Evolutionary conservation across 2,113 vertebrate genomes (phyloP).

Genomic region (Corynorhinus townsendii): DNA sequence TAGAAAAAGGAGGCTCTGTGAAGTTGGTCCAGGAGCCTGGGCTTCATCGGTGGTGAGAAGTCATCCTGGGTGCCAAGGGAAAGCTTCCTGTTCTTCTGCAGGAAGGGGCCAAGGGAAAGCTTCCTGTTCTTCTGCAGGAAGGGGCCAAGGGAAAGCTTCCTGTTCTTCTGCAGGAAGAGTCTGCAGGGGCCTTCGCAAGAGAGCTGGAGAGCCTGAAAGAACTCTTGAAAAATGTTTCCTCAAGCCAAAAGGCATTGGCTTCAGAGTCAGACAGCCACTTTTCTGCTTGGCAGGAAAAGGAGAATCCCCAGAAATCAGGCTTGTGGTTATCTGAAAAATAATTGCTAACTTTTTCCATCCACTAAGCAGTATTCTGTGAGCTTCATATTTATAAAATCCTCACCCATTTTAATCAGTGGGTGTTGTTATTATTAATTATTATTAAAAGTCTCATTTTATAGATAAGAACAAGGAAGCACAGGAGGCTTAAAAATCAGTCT

Average conservation of each 20-base stretch:
- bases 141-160: background rate
- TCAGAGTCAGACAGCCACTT: conserved; percentile 38
- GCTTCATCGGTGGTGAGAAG: conserved; percentile 13
- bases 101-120: no score
- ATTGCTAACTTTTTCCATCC: conserved; percentile 15
- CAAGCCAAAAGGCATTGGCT: conserved; percentile 47
- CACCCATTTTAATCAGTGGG: background rate
- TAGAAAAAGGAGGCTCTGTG: conserved; percentile 9
- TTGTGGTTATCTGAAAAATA: conserved; percentile 49
- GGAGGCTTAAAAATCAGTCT: background rate
- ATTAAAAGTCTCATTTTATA: background rate
- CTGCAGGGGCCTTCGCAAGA: background rate
- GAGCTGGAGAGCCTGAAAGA: background rate
- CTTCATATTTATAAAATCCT: background rate
- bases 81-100: no score
- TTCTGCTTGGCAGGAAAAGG: conserved; percentile 35
- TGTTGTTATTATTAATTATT: background rate
- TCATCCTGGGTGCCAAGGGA: no score
- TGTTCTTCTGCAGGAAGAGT: conserved; percentile 11
- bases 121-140: no score
- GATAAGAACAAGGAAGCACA: background rate
- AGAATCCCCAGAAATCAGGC: conserved; percentile 10
- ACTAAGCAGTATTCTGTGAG: background rate
- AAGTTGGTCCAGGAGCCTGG: conserved; percentile 33
- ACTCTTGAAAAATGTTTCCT: conserved; percentile 48